Base-by-base conservation (phyloP, 2,797 vertebrate genomes). In the Sebastes elongatus region DNA sequence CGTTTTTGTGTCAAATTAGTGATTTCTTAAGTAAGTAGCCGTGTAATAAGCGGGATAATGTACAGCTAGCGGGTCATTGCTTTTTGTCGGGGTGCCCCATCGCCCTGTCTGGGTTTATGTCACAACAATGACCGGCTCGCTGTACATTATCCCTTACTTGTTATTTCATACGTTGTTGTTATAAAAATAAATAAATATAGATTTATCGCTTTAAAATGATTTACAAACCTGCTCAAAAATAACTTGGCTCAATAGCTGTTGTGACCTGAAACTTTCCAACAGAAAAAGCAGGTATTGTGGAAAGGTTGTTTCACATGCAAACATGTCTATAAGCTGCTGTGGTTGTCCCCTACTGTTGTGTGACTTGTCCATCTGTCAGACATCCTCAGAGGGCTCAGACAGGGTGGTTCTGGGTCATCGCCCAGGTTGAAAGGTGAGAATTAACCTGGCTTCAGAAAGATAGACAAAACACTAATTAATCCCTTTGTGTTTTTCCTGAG, bases 401-500 rank as follows among this genome's bases (percentile, higher is more conserved):
- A 33, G 78, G 64, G 56, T 66, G 55, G 67, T 85, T 84, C 80
- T 81, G 80, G 91, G 80, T 85, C 85, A 82, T 72, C 71, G 69
- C 74, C 70, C 56, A n/a, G 82, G 72, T 83, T 88, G 73, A 92
- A 91, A 91, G 89, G 91, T 91, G 78, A 90, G 74, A 70, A 76
- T 86, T 69, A 91, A 80, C 82, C 74, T 79, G 74, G 81, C 78
- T 69, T 53, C 67, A 60, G 81, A 84, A 79, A 79, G 74, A 82
- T 10, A 71, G 60, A 73, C 81, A 65, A 74, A 86, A 74, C 76
- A 52, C 86, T 94, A 93, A 93, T 93, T 74, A 93, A 89, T 85
- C 89, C 91, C 87, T 83, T 82, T 84, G 90, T 23, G 79, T 86
- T 86, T 83, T 75, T 73, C 33, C 16, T 18, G 53, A 74, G 74